Conservation (phyloP, 2,113 vertebrate genomes). For the Nettapus auritus region DNA sequence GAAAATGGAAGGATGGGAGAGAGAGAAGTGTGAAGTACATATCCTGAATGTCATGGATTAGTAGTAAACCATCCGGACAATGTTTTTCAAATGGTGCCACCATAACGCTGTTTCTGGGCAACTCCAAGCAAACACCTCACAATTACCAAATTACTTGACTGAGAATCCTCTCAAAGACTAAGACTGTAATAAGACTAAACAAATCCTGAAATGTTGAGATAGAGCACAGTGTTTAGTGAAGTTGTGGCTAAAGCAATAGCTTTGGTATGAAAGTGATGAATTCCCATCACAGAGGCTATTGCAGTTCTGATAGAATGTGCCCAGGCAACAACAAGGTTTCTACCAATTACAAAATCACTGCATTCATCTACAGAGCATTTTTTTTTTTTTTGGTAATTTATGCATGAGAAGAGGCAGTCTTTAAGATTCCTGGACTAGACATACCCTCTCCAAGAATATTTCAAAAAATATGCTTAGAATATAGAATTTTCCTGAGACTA, state of each 20-base stretch:
- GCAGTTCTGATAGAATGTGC: not conserved
- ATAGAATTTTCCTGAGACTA: not conserved
- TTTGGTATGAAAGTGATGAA: not conserved
- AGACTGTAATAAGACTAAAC: not conserved
- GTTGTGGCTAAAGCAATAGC: not conserved
- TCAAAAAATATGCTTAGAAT: not conserved
- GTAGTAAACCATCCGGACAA: not conserved
- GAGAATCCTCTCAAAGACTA: not conserved
- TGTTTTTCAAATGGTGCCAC: not conserved
- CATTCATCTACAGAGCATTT: not conserved
- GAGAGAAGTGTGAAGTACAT: accelerated
- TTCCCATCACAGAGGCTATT: not conserved
- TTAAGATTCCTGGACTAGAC: not conserved
- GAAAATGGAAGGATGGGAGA: not conserved
- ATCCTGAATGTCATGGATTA: not conserved
- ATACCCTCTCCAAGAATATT: not conserved
- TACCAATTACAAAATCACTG: not conserved
- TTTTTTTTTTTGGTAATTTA: not conserved
- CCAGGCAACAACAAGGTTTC: not conserved
- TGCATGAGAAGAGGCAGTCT: not conserved
- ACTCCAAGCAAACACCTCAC: not conserved
- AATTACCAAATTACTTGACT: not conserved
- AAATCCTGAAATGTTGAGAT: not conserved
- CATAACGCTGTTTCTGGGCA: not conserved
- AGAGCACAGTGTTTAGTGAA: not conserved